Evolutionary conservation across 2,888 invertebrate genomes (phyloP).

Genomic region (Pardosa pseudoannulata): DNA sequence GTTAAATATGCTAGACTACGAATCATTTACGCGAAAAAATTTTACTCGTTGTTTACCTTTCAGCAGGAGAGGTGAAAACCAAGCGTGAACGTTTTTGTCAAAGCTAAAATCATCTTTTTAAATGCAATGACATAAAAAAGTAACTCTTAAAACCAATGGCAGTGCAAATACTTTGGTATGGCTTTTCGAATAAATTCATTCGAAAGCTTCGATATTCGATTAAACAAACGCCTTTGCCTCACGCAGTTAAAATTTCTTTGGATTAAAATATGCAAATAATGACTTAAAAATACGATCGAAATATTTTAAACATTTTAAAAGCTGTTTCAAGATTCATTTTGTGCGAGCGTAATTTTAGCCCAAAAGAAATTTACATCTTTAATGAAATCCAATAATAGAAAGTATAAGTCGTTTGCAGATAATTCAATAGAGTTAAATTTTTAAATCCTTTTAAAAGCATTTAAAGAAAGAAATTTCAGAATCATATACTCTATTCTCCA

Average conservation of each 20-base stretch:
- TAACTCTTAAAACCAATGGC: too few species aligned
- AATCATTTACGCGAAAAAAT: too few species aligned
- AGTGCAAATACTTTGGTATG: too few species aligned
- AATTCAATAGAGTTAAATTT: slow-evolving; percentile 1
- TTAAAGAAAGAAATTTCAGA: background rate
- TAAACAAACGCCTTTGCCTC: background rate
- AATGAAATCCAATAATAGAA: background rate
- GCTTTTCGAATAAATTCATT: too few species aligned
- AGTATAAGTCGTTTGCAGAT: background rate
- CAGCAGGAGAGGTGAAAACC: background rate
- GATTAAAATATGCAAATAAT: background rate
- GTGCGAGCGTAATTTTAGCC: background rate
- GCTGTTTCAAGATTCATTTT: background rate
- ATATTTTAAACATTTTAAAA: background rate
- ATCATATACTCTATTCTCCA: background rate
- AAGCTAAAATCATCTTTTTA: background rate
- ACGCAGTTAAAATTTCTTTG: background rate
- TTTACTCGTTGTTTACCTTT: too few species aligned
- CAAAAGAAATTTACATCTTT: background rate
- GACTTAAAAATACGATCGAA: background rate
- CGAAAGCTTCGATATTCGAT: background rate
- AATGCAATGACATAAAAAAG: background rate
- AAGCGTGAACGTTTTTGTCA: background rate
- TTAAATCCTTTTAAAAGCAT: slow-evolving; percentile 12
- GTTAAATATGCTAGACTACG: too few species aligned